Base-by-base conservation (phyloP, 2,113 vertebrate genomes). In the Aldabrachelys gigantea region DNA sequence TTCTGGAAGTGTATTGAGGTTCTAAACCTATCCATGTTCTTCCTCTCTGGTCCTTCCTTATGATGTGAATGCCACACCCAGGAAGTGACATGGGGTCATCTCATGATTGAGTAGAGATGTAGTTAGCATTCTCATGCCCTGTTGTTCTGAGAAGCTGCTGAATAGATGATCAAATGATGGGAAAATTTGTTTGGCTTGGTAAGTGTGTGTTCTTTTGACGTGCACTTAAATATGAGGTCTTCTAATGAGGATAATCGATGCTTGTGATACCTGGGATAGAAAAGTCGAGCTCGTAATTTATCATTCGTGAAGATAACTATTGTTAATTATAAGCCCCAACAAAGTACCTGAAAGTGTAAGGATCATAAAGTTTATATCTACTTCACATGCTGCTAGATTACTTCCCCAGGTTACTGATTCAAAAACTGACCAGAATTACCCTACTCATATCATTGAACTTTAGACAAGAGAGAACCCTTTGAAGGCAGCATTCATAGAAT, bases 241-340 rank as follows among this genome's bases (percentile, higher is more conserved):
- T 83, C 31, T 94, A 94, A 95, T 94, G 95, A 89, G 94, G 92
- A 96, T 7, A 88, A 79, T 88, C 72, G 72, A 91, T 54, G 85
- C 80, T 91, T 89, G 3, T 89, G 91, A 92, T 93, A 89, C 91
- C 81, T 82, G 81, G 89, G 53, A 88, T 29, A 56, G 84, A 54
- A 85, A 50, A 89, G 50, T 53, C 82, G 57, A 75, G 81, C 78
- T 89, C 69, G 78, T 80, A 44, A 83, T 59, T 52, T 79, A 52
- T 86, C 11, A 4, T 10, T 78, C 81, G 56, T 90, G 78, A 79
- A 75, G 82, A 47, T 2, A 29, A 38, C 44, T 38, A 6, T 38
- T 38, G 27, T 35, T 44, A 90, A 85, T 72, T 31, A 31, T 9
- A 54, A 89, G 13, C 44, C 59, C 44, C 10, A 8, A 24, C 24